Conservation (phyloP, 2,113 vertebrate species). For the Lota lota region DNA sequence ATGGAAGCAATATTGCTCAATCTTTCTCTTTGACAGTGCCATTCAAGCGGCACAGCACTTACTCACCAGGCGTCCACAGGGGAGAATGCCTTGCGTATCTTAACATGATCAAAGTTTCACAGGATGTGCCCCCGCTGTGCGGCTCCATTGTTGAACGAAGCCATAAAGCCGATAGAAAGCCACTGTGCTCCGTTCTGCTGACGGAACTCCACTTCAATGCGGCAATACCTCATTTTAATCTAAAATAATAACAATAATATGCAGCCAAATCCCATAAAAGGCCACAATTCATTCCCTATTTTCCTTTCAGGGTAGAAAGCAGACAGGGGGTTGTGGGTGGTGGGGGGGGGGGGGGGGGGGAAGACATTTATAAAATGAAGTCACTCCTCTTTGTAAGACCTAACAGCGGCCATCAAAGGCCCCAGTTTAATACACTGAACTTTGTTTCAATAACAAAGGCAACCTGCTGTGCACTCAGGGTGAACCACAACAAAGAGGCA, state of each 20-base stretch:
- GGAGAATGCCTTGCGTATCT: conserved; percentile 58
- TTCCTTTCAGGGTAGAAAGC: conserved; percentile 52
- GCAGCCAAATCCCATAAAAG: conserved; percentile 57
- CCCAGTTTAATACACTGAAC: conserved; percentile 61
- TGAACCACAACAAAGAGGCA: conserved; percentile 74
- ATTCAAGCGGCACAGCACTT: conserved; percentile 52
- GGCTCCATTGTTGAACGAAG: conserved; percentile 61
- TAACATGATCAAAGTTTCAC: conserved; percentile 57
- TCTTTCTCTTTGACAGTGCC: conserved; percentile 43
- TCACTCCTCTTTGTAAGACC: conserved; percentile 59
- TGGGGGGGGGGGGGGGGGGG: conserved; percentile 34
- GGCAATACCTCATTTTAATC: conserved; percentile 58
- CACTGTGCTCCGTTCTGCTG: conserved; percentile 52
- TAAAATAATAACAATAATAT: conserved; percentile 65
- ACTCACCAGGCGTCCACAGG: conserved; percentile 41
- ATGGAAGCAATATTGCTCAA: conserved; percentile 50
- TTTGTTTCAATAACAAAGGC: conserved; percentile 72
- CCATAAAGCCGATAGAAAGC: conserved; percentile 53
- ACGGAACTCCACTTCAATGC: conserved; percentile 57
- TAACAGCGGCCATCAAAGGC: conserved; percentile 62
- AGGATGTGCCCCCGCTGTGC: conserved; percentile 49
- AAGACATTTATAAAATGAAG: conserved; percentile 71
- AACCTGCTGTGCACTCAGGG: conserved; percentile 70
- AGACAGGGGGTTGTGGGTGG: conserved; percentile 17
- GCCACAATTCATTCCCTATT: conserved; percentile 52